A percentile compares a stretch with the other conserved stretches of the same genome.
These are phyloP conservation scores for Nowickia ferox DNA, from an alignment of 2,888 invertebrate genomes.

Conservation along the genomic window DNA sequence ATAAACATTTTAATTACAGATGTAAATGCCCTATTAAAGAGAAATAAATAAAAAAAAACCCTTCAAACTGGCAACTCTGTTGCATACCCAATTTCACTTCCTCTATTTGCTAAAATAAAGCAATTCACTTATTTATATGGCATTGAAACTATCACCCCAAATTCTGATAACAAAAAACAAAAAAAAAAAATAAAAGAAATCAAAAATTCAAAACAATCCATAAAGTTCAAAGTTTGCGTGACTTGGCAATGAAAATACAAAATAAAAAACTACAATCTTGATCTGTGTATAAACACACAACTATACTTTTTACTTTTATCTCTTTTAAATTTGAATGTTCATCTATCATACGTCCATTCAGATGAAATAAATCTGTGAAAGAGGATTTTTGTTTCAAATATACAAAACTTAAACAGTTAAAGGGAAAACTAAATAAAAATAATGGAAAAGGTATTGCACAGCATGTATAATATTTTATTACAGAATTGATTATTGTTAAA, in stretches of 20 bases:
- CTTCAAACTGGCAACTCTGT: background rate
- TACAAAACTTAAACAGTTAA: background rate
- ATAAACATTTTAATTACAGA: no score
- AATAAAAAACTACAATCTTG: background rate
- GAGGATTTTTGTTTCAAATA: background rate
- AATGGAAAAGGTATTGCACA: background rate
- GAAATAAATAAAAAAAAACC: background rate
- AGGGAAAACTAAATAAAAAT: background rate
- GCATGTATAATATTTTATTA: no score
- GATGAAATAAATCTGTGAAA: constrained; percentile 8
- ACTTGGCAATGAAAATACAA: constrained; percentile 51
- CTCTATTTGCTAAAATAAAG: constrained; percentile 6
- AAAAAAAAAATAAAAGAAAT: no score
- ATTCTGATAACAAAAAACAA: background rate
- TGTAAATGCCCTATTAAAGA: no score
- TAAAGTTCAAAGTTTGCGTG: constrained; percentile 52
- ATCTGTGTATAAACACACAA: background rate
- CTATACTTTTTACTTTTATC: constrained; percentile 1
- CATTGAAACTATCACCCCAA: constrained; percentile 26
- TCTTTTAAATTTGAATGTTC: constrained; percentile 17
- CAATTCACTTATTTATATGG: constrained; percentile 11
- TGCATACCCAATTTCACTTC: constrained; percentile 17
- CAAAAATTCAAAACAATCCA: background rate
- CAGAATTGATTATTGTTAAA: no score
- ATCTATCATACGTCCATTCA: constrained; percentile 47